Conservation (phyloP, 1,140 invertebrate species). For the Spodoptera frugiperda region DNA sequence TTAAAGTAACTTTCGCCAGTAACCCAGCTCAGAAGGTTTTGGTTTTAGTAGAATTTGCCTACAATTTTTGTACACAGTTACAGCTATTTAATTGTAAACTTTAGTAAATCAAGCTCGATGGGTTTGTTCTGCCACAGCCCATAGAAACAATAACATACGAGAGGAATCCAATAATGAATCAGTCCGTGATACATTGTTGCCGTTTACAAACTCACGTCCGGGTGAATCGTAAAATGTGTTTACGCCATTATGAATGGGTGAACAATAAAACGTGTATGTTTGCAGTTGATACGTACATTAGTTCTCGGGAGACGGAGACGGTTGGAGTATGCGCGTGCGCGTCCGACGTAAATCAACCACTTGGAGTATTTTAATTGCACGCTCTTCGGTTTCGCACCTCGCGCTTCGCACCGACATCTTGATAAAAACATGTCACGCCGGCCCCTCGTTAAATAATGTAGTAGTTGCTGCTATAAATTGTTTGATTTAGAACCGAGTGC, state of each 20-base stretch:
- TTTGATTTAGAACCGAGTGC: constrained; percentile 57
- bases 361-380: constrained; percentile 58
- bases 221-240: constrained; percentile 34
- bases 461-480: constrained; percentile 60
- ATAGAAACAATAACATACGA: not conserved
- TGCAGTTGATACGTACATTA: constrained; percentile 46
- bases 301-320: not conserved
- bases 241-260: constrained; percentile 39
- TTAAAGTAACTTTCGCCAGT: too few species aligned
- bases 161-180: constrained; percentile 7
- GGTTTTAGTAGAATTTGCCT: too few species aligned
- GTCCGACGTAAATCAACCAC: constrained; percentile 61
- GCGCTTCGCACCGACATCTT: constrained; percentile 47
- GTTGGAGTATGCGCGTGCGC: constrained; percentile 16
- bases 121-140: too few species aligned
- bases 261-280: constrained; percentile 39
- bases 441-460: constrained; percentile 60
- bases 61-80: too few species aligned
- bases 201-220: constrained; percentile 19
- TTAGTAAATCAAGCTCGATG: not conserved
- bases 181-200: constrained; percentile 10
- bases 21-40: too few species aligned
- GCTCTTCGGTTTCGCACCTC: constrained; percentile 62
- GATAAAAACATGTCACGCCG: constrained; percentile 63
- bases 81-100: not conserved